Base-by-base conservation (phyloP, 2,888 invertebrate species). In the Pheosia gnoma region DNA sequence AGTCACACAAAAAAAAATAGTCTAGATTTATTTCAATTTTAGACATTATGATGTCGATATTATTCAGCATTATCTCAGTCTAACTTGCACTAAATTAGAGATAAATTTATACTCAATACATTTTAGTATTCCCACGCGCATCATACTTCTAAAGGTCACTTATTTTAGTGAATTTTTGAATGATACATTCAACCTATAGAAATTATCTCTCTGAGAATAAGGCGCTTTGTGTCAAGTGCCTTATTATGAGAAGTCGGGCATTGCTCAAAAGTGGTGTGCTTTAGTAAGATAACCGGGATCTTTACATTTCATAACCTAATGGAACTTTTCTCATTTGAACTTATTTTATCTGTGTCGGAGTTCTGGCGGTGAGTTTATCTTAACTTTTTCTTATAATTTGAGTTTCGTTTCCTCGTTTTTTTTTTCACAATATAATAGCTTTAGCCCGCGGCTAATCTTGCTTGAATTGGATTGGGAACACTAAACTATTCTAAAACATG, bases 261-360 rank as follows among this genome's bases (percentile, higher is more conserved):
- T 90, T 86, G 90, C 83, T 90, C 87, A 86, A 83, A 85, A 87
- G 88, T 85, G 86, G 87, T 86, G 85, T 86, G 84, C 83, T 71
- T 72, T 66, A 70, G 70, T 68, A 71, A 88, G 90, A 89, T 90
- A 91, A 86, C 84, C 80, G 80, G 83, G 87, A 90, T 88, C 85
- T 88, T 87, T 88, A 86, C 87, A 87, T 91, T 91, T 88, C 88
- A 89, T 89, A 89, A 89, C 87, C 86, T 83, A 88, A 89, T 83
- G 83, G 85, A 92, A 91, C 87, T 92, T 92, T 91, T 91, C 89
- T 88, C 90, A 89, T 91, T 91, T 86, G 81, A 90, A 90, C 87
- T 90, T 89, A 86, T 86, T 88, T 88, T 88, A 82, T 83, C 83
- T 82, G 74, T 71, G 68, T 66, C 67, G 66, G 71, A 70, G 69